A percentile compares a stretch with the other conserved stretches of the same genome.
Conservation (phyloP, 2,888 invertebrate species). For the Nymphalis c-album region DNA sequence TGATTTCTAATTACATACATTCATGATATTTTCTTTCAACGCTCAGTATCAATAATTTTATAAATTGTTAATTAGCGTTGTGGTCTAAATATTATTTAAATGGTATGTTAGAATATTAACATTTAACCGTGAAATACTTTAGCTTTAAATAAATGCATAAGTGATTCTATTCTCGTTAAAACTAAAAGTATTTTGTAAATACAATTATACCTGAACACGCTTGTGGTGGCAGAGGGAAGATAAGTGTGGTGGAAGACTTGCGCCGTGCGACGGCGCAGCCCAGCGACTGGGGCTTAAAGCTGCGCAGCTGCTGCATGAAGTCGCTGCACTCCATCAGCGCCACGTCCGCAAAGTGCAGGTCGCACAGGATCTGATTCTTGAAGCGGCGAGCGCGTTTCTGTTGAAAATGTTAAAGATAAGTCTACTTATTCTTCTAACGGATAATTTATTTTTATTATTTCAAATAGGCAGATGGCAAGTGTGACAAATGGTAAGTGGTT, state of each 20-base stretch:
- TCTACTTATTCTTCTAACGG: neutral
- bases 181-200: neutral
- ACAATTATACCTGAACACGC: conserved; percentile 90
- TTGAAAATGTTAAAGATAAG: neutral
- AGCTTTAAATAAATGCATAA: too few relatives aligned
- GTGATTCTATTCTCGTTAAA: too few relatives aligned
- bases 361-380: conserved; percentile 96
- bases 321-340: conserved; percentile 98
- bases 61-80: too few relatives aligned
- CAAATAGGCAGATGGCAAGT: too few relatives aligned
- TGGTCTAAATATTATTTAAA: too few relatives aligned
- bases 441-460: too few relatives aligned
- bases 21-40: too few relatives aligned
- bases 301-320: conserved; percentile 97
- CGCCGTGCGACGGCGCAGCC: conserved; percentile 96
- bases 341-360: conserved; percentile 97
- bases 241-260: conserved; percentile 96
- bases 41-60: too few relatives aligned
- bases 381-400: conserved; percentile 84
- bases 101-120: too few relatives aligned
- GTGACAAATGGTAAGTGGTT: too few relatives aligned
- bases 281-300: conserved; percentile 97
- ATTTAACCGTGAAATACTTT: too few relatives aligned
- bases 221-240: conserved; percentile 96
- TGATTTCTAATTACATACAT: too few relatives aligned